Base-by-base conservation (phyloP, 2,113 vertebrate genomes). In the Gambusia holbrooki region DNA sequence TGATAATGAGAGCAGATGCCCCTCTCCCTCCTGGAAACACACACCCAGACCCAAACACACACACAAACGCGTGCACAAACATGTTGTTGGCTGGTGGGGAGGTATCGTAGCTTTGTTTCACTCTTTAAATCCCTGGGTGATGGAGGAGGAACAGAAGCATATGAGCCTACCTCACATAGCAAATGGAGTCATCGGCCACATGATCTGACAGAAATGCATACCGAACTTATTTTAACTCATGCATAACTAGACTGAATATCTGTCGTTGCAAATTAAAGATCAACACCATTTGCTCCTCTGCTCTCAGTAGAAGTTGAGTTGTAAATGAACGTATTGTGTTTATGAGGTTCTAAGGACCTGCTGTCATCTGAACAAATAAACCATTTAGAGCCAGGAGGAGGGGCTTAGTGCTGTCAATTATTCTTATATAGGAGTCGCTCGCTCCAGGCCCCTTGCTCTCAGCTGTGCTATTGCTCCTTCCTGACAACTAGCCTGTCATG, bases 1-100 rank as follows among this genome's bases (percentile, higher is more conserved):
- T 93, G 96, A 95, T 96, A 95, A 92, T 90, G 84, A 77, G 82
- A 85, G 83, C 81, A 88, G 88, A 87, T 84, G 35, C 69, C 72
- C 65, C 48, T 66, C 72, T 71, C 60, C 78, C 71, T 61, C 73
- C 65, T 45, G 61, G 19, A 32, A 64, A 61, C 74, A 62, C 76
- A 62, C 65, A 62, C 54, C 6, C 51, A 45, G 4, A 25, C 48
- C 48, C 8, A 19, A 22, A 77, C 75, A 58, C 66, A 69, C 61
- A 73, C 60, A 79, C 73, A 66, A 63, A 80, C 67, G 78, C 40
- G 63, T 8, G 37, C 76, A 83, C 79, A 85, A 67, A 82, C 80
- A 84, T 70, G 69, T 81, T 63, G 72, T 48, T 72, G 70, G 82
- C 79, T 37, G 69, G 84, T 71, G 67, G 67, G n/a, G 70, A 86